phyloP scores from a whole-genome alignment of 2,888 invertebrate species.

The Epistrophe grossulariae region DNA sequence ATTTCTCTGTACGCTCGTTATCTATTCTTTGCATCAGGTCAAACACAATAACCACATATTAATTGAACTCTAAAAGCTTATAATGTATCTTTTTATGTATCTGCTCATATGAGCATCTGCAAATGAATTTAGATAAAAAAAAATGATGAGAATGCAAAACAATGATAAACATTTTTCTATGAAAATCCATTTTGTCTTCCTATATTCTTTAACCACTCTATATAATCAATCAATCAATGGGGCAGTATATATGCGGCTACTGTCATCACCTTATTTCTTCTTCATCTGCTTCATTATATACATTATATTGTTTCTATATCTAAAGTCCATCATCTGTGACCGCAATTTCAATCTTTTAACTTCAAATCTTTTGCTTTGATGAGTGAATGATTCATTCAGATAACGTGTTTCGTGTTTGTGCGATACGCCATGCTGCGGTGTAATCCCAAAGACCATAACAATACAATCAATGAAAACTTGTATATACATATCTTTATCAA shows the following conservation, averaged over 20 bases:
- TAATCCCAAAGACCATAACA: conserved; percentile 66
- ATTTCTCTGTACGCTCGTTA: conserved; percentile 34
- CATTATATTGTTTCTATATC: conserved; percentile 7
- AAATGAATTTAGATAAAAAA: conserved; percentile 34
- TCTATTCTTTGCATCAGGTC: conserved; percentile 44
- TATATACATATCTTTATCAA: conserved; percentile 6
- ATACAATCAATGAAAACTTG: conserved; percentile 59
- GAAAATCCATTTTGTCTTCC: conserved; percentile 37
- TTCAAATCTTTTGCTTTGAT: conserved; percentile 26
- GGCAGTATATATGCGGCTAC: conserved; percentile 60
- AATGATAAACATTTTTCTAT: no score
- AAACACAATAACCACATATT: conserved; percentile 23
- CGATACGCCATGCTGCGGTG: conserved; percentile 50
- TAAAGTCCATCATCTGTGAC: conserved; percentile 63
- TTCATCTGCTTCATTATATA: neutral
- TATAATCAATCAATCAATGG: conserved; percentile 70
- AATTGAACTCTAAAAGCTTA: conserved; percentile 30
- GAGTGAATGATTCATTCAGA: conserved; percentile 58
- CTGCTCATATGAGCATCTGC: neutral
- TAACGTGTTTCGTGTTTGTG: conserved; percentile 58
- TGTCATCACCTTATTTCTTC: conserved; percentile 65
- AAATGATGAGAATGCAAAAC: neutral
- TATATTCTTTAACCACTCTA: conserved; percentile 36
- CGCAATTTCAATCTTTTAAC: conserved; percentile 65
- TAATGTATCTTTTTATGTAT: neutral